phyloP scores from a whole-genome alignment of 2,797 vertebrate species.

The Oryzias sinensis region DNA sequence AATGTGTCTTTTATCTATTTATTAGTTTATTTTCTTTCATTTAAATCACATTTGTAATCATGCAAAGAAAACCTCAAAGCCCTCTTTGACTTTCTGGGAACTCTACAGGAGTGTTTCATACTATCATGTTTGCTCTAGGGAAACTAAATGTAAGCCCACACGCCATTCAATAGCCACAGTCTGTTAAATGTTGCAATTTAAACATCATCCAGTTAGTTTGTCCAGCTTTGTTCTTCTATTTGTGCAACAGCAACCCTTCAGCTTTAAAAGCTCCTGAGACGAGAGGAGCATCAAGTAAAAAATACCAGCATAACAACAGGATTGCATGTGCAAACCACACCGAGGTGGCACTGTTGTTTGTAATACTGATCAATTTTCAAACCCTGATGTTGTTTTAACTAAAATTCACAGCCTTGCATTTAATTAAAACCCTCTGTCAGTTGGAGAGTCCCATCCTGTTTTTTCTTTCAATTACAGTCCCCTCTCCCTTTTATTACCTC shows the following conservation, averaged over 20 bases:
- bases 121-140: too few relatives aligned
- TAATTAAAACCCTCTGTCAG: constrained; percentile 16
- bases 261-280: not conserved
- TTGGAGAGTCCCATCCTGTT: constrained; percentile 28
- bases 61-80: too few relatives aligned
- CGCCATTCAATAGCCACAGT: too few relatives aligned
- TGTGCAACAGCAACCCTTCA: not conserved
- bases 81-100: too few relatives aligned
- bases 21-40: too few relatives aligned
- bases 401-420: constrained; percentile 13
- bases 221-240: not conserved
- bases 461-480: constrained; percentile 26
- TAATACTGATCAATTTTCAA: not conserved
- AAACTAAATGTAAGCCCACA: too few relatives aligned
- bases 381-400: constrained; percentile 1
- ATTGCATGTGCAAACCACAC: too few relatives aligned
- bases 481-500: constrained; percentile 54
- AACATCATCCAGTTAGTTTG: too few relatives aligned
- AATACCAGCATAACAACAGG: not conserved
- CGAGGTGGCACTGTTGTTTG: not conserved
- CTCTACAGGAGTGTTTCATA: too few relatives aligned
- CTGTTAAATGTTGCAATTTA: too few relatives aligned
- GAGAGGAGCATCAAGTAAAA: not conserved
- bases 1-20: too few relatives aligned
- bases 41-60: too few relatives aligned